Percentiles rank a stretch among this genome's conserved stretches.
These are phyloP conservation scores for Hermatobates lingyangjiaoensis DNA, from an alignment of 1,140 invertebrate species.

Conservation along the genomic window DNA sequence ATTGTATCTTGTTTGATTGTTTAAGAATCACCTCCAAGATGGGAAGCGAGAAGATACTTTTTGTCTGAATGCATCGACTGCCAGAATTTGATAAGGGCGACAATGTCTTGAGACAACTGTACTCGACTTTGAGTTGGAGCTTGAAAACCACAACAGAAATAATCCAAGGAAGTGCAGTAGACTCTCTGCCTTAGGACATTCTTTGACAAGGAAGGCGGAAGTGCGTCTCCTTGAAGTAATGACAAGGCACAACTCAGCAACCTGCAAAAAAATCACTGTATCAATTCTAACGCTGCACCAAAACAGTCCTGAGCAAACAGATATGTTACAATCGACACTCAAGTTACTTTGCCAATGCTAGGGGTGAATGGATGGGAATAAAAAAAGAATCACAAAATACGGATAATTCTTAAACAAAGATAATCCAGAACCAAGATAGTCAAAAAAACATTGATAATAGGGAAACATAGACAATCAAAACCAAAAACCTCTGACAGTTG, in stretches of 20 bases:
- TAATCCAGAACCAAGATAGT: too few species aligned
- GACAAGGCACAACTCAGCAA: constrained; percentile 78
- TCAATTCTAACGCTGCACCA: too few species aligned
- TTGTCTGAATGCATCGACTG: constrained; percentile 89
- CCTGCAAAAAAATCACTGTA: too few species aligned
- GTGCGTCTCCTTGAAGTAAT: constrained; percentile 80
- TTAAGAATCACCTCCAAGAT: constrained; percentile 31
- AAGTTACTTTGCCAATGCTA: too few species aligned
- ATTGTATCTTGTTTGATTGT: not conserved
- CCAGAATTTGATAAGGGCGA: constrained; percentile 85
- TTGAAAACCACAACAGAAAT: constrained; percentile 72
- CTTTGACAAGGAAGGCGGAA: constrained; percentile 68
- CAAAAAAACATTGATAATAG: too few species aligned
- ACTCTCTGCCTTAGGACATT: constrained; percentile 85
- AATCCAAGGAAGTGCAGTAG: constrained; percentile 86
- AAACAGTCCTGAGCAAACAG: too few species aligned
- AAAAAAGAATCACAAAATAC: too few species aligned
- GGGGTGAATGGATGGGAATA: too few species aligned
- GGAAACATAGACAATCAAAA: too few species aligned
- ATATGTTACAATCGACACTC: too few species aligned
- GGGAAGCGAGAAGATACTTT: constrained; percentile 76
- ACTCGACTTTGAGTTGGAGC: constrained; percentile 62
- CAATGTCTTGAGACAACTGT: constrained; percentile 73
- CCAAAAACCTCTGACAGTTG: too few species aligned
- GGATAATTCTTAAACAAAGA: too few species aligned